Percentiles rank a stretch among this genome's conserved stretches.
phyloP scores from a whole-genome alignment of 2,888 invertebrate species.

The Brachyopa scutellaris region DNA sequence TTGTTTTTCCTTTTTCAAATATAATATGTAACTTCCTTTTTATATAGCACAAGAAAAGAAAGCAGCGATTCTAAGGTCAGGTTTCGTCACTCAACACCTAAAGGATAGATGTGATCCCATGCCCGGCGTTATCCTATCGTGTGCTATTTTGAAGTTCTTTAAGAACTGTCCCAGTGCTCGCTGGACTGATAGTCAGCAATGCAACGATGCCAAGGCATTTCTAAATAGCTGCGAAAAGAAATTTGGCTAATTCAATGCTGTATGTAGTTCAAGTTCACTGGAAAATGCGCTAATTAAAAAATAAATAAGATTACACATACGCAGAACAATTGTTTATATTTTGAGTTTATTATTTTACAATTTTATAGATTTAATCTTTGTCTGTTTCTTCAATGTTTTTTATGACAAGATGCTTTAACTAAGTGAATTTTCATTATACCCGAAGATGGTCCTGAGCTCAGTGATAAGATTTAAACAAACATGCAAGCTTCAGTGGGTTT shows the following conservation, averaged over 20 bases:
- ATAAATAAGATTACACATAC: neutral
- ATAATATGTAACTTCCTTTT: too few species aligned
- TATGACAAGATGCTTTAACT: too few species aligned
- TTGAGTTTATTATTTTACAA: too few species aligned
- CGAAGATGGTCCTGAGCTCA: too few species aligned
- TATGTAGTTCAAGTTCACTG: neutral
- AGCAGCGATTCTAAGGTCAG: constrained; percentile 3
- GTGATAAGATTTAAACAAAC: too few species aligned
- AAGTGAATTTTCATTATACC: too few species aligned
- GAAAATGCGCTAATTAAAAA: neutral
- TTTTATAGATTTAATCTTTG: too few species aligned
- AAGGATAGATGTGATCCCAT: constrained; percentile 36
- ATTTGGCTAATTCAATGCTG: neutral
- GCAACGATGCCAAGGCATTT: constrained; percentile 77
- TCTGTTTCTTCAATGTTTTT: too few species aligned
- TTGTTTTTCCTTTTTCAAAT: neutral
- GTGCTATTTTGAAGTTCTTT: constrained; percentile 77
- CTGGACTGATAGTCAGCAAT: constrained; percentile 78
- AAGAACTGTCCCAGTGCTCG: constrained; percentile 79
- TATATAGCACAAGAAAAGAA: constrained; percentile 32
- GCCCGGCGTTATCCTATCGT: constrained; percentile 32
- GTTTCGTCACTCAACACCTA: constrained; percentile 10
- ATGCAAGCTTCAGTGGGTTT: too few species aligned
- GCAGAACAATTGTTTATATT: too few species aligned
- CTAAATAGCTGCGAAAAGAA: constrained; percentile 76